phyloP scores from a whole-genome alignment of 2,113 vertebrate species.

The Arvicanthis niloticus region DNA sequence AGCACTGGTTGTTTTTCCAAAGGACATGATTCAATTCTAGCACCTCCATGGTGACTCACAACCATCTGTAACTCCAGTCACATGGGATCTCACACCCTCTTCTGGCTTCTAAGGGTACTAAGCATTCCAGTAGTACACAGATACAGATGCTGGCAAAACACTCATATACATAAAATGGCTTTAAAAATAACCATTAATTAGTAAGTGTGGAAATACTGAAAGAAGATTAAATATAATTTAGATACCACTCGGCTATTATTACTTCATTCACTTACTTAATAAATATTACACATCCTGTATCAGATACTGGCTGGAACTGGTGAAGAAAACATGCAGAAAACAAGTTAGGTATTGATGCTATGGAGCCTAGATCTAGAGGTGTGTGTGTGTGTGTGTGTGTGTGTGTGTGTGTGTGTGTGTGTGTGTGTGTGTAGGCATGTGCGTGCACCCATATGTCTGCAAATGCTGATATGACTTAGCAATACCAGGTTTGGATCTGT shows the following conservation, averaged over 20 bases:
- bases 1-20: neutral
- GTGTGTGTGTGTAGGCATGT: neutral
- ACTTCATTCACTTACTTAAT: neutral
- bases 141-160: neutral
- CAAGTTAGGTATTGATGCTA: neutral
- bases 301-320: neutral
- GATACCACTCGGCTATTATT: neutral
- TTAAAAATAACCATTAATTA: neutral
- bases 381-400: neutral
- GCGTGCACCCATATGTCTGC: neutral
- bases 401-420: neutral
- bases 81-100: neutral
- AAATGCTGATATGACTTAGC: neutral
- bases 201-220: neutral
- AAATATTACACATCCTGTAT: neutral
- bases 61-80: neutral
- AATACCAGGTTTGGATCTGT: conserved; percentile 37
- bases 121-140: neutral
- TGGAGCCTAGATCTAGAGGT: neutral
- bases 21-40: neutral
- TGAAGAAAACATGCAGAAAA: neutral
- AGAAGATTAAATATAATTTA: conserved; percentile 25
- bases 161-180: neutral
- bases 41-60: neutral
- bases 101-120: neutral